A percentile compares a stretch with the other conserved stretches of the same genome.
These are phyloP conservation scores for Apotomis turbidana DNA, from an alignment of 2,888 invertebrate genomes.

Conservation along the genomic window DNA sequence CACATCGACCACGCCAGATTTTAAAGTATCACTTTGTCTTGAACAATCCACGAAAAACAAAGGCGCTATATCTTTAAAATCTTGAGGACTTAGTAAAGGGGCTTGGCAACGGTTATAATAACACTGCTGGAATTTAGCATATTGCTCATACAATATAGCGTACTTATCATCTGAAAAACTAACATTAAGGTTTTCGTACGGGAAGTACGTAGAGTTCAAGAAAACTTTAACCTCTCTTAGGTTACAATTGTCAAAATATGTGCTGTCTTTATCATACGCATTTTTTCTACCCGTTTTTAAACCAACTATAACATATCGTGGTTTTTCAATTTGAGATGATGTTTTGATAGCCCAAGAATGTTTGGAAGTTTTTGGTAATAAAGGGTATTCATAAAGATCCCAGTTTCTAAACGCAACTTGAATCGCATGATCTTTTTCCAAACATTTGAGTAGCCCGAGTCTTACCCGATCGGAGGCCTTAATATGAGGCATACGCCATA, in stretches of 20 bases:
- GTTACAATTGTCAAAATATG: slow-evolving; percentile 10
- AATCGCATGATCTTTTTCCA: slow-evolving; percentile 52
- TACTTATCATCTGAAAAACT: no score
- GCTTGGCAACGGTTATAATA: no score
- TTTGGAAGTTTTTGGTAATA: slow-evolving; percentile 52
- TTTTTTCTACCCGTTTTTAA: slow-evolving; percentile 5
- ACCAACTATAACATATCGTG: slow-evolving; percentile 53
- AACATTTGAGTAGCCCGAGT: slow-evolving; percentile 11
- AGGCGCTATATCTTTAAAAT: no score
- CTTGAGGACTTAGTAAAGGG: no score
- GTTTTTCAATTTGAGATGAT: slow-evolving; percentile 57
- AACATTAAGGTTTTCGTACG: no score
- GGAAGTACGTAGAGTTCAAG: no score
- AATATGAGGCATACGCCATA: slow-evolving; percentile 8
- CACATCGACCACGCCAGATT: no score
- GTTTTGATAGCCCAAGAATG: slow-evolving; percentile 56
- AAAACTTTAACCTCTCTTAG: slow-evolving; percentile 13
- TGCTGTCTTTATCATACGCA: not conserved
- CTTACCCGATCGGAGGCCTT: not conserved
- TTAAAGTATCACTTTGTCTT: no score
- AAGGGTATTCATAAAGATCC: slow-evolving; percentile 59
- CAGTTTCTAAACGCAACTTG: slow-evolving; percentile 54
- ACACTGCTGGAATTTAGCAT: no score
- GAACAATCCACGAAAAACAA: no score
- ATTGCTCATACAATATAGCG: no score